These are phyloP conservation scores for Sander lucioperca DNA, from an alignment of 2,113 vertebrate species.

Conservation along the genomic window DNA sequence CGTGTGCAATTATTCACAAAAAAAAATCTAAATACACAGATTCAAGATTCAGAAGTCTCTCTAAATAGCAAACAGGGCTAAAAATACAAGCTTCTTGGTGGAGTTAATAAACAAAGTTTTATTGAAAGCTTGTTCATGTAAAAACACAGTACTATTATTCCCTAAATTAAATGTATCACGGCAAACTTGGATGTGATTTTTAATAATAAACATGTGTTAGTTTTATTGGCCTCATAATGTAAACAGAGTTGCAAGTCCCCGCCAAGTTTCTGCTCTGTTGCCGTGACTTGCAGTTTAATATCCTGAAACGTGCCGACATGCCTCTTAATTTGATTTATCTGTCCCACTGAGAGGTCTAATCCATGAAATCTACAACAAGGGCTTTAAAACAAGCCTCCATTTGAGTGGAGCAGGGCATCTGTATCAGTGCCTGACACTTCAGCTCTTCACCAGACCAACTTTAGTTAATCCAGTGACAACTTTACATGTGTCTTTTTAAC, in stretches of 20 bases:
- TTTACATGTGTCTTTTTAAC: slow-evolving; percentile 43
- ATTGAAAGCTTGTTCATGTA: neutral
- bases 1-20: neutral
- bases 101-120: slow-evolving; percentile 4
- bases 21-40: neutral
- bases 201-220: slow-evolving; percentile 9
- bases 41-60: neutral
- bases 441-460: slow-evolving; percentile 34
- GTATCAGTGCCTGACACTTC: slow-evolving; percentile 46
- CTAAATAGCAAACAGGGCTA: neutral
- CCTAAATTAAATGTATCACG: neutral
- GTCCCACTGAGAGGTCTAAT: slow-evolving; percentile 66
- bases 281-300: slow-evolving; percentile 39
- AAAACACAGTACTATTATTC: neutral
- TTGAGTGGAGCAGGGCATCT: slow-evolving; percentile 48
- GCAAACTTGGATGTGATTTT: neutral
- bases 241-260: slow-evolving; percentile 20
- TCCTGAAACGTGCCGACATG: slow-evolving; percentile 51
- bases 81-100: neutral
- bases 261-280: slow-evolving; percentile 37
- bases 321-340: slow-evolving; percentile 70
- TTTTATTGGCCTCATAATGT: slow-evolving; percentile 22
- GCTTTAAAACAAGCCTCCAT: slow-evolving; percentile 57
- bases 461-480: slow-evolving; percentile 64
- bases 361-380: slow-evolving; percentile 71